Base-by-base conservation (phyloP, 2,888 invertebrate genomes). In the Polia nebulosa region DNA sequence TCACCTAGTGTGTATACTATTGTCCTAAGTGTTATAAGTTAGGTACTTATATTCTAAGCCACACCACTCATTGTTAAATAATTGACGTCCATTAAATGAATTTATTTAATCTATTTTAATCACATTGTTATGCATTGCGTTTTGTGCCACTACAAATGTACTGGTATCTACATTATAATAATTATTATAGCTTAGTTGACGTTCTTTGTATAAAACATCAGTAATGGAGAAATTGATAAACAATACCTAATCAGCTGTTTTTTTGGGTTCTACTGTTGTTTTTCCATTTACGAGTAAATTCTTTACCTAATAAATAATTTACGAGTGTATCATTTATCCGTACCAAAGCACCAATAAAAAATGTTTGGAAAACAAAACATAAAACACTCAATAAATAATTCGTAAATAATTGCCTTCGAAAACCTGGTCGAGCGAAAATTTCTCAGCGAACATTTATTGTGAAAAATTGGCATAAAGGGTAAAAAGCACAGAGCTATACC, bases 21-120 rank as follows among this genome's bases (percentile, higher is more conserved):
- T 63, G 17, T 57, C 61, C 49, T 71, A 71, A 51, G 20, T 78
- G 65, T 78, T 76, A 64, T 32, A n/a, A 66, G 56, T 79, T 66
- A 64, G 47, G 27, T n/a, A n/a, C n/a, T 36, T 36, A 25, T 25
- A 25, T 47, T 62, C 51, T 74, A 83, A 78, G 81, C 83, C 72
- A 82, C 67, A 81, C 61, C 71, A 83, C 68, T 70, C 75, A 56
- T 57, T 51, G 73, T 81, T 80, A 76, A 66, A 64, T 57, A 68
- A 20, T 39, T 44, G 20, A 29, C 29, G 51, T 45, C 51, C 27
- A 57, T 45, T 25, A 20, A n/a, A 63, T 49, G 49, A 64, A 32
- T 11, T 52, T 2, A 22, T 66, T 25, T 62, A 57, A 69, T 56
- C 9, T 45, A 62, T 25, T 58, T 58, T 39, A 39, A 67, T 59